phyloP scores from a whole-genome alignment of 2,113 vertebrate genomes.

The Plestiodon gilberti region DNA sequence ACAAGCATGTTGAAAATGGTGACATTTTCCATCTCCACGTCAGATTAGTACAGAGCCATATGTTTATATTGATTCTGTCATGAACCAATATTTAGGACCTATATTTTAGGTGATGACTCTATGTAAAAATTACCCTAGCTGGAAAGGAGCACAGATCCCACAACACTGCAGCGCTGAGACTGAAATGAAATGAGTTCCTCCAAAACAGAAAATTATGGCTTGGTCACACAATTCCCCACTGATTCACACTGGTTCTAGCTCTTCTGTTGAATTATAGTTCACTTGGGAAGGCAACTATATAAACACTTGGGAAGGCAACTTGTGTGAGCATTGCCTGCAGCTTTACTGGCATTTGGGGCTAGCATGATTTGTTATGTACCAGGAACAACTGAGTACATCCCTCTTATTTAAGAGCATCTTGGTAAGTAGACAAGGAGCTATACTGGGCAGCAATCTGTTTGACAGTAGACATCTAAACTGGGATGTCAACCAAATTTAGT shows the following conservation, averaged over 20 bases:
- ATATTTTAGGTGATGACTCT: slow-evolving; percentile 20
- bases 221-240: background rate
- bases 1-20: background rate
- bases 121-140: slow-evolving; percentile 2
- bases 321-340: background rate
- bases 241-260: slow-evolving; percentile 3
- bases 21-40: background rate
- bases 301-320: background rate
- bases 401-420: slow-evolving; percentile 4
- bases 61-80: slow-evolving; percentile 27
- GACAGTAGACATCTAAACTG: background rate
- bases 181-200: background rate
- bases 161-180: background rate
- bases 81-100: background rate
- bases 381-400: background rate
- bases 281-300: background rate
- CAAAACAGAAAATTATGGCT: background rate
- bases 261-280: slow-evolving; percentile 1
- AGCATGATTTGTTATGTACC: background rate
- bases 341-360: background rate
- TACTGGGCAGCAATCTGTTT: background rate
- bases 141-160: background rate
- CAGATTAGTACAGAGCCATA: slow-evolving; percentile 19
- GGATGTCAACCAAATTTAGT: background rate
- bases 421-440: background rate